phyloP scores from a whole-genome alignment of 2,113 vertebrate genomes.

The Xenus cinereus region DNA sequence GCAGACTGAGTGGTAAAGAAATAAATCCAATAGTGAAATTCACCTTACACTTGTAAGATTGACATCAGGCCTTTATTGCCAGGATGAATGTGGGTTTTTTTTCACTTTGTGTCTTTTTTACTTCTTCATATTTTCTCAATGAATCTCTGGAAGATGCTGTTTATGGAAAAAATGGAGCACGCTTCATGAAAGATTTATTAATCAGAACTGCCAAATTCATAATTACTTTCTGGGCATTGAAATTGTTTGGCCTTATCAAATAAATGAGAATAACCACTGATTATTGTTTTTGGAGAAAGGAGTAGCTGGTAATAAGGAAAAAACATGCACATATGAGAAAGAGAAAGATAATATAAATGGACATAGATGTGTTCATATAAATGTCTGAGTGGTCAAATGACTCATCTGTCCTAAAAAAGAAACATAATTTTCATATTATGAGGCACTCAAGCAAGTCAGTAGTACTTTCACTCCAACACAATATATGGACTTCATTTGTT shows the following conservation, averaged over 20 bases:
- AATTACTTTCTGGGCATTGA: conserved; percentile 59
- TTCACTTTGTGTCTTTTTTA: background rate
- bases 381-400: conserved; percentile 29
- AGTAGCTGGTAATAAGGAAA: conserved; percentile 6
- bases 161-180: background rate
- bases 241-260: conserved; percentile 57
- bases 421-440: background rate
- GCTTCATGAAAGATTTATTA: conserved; percentile 55
- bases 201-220: conserved; percentile 51
- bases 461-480: background rate
- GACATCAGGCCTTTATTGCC: background rate
- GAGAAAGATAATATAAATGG: background rate
- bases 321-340: background rate
- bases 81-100: background rate
- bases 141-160: conserved; percentile 3
- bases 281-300: conserved; percentile 41
- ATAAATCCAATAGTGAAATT: background rate
- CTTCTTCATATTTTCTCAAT: background rate
- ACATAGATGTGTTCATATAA: background rate
- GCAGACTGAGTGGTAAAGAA: background rate
- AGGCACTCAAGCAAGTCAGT: background rate
- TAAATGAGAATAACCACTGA: conserved; percentile 17
- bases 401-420: conserved; percentile 3
- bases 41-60: background rate
- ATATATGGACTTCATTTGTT: conserved; percentile 9